Evolutionary conservation across 2,797 vertebrate species (phyloP).

Genomic region (Poliocrania exsul): DNA sequence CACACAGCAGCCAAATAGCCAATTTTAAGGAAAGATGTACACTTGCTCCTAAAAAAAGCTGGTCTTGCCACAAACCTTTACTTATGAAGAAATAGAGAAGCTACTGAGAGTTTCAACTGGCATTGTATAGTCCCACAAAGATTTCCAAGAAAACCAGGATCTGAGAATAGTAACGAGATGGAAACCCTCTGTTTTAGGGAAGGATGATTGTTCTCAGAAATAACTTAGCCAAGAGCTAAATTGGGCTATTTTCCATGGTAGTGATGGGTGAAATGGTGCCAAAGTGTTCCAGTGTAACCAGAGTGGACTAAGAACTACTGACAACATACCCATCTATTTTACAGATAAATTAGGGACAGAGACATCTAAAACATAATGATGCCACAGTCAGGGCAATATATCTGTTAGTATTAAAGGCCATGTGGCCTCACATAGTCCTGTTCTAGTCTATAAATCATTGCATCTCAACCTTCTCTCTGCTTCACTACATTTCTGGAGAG

Average conservation of each 20-base stretch:
- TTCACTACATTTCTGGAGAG: not conserved
- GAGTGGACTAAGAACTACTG: not conserved
- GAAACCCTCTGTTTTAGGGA: not conserved
- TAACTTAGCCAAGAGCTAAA: not conserved
- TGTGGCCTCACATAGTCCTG: not conserved
- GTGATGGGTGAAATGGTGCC: not conserved
- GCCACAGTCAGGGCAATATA: not conserved
- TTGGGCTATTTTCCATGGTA: not conserved
- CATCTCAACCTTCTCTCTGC: not conserved
- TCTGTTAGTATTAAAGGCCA: not conserved
- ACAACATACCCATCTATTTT: not conserved
- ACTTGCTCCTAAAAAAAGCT: not conserved
- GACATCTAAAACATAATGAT: not conserved
- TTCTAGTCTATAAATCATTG: not conserved
- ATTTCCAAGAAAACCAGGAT: not conserved
- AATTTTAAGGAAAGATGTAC: not conserved
- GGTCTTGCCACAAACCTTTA: constrained; percentile 10
- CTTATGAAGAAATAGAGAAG: not conserved
- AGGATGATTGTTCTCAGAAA: not conserved
- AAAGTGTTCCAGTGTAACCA: not conserved
- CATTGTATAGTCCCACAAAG: not conserved
- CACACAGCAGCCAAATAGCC: not conserved
- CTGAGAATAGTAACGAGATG: not conserved
- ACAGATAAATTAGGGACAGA: not conserved
- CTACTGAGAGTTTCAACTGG: not conserved